phyloP scores from a whole-genome alignment of 2,888 invertebrate genomes.

The Seira ritae region DNA sequence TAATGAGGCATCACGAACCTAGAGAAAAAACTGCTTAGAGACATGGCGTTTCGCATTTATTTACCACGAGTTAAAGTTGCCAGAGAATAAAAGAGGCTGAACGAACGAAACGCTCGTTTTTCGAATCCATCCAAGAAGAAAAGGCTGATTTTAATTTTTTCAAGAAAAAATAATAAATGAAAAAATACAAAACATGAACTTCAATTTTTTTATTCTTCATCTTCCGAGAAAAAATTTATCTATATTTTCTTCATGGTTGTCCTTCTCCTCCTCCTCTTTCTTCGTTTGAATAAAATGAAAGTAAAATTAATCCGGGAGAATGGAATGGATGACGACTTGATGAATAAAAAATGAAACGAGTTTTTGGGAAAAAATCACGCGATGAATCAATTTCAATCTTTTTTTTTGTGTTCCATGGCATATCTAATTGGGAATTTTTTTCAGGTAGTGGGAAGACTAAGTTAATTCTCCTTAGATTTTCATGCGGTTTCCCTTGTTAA shows the following conservation, averaged over 20 bases:
- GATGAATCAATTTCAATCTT: slow-evolving; percentile 40
- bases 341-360: slow-evolving; percentile 20
- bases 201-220: neutral
- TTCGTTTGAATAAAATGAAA: too few species aligned
- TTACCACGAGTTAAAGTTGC: too few species aligned
- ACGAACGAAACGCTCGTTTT: too few species aligned
- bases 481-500: slow-evolving; percentile 46
- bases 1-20: slow-evolving; percentile 48
- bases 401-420: neutral
- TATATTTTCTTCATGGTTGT: slow-evolving; percentile 34
- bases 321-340: slow-evolving; percentile 15
- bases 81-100: too few species aligned
- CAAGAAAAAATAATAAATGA: neutral
- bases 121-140: too few species aligned
- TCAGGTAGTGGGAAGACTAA: neutral
- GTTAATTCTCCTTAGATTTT: neutral
- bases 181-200: neutral
- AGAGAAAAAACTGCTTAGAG: too few species aligned
- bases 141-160: too few species aligned
- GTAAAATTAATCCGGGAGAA: too few species aligned
- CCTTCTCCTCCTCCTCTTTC: slow-evolving; percentile 33
- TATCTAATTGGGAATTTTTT: too few species aligned
- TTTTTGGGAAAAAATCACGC: slow-evolving; percentile 57
- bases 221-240: neutral
- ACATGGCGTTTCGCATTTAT: slow-evolving; percentile 24